A percentile compares a stretch with the other conserved stretches of the same genome.
phyloP scores from a whole-genome alignment of 2,888 invertebrate genomes.

The Hypselothyrea guttata region DNA sequence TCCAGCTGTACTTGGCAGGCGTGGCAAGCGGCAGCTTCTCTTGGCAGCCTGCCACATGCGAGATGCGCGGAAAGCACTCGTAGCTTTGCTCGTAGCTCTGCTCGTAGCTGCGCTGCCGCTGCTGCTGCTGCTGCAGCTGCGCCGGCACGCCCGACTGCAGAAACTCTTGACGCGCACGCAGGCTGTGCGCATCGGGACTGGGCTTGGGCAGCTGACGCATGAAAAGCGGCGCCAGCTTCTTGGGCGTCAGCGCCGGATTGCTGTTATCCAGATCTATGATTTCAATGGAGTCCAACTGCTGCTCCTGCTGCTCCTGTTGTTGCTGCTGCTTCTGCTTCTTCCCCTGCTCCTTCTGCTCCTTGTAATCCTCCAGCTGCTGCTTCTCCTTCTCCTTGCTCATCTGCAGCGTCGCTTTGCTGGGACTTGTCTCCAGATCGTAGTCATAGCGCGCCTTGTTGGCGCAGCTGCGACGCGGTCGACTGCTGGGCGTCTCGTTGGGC shows the following conservation, averaged over 20 bases:
- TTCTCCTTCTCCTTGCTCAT: too few species aligned
- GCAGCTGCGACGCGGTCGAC: conserved; percentile 78
- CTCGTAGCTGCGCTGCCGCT: conserved; percentile 76
- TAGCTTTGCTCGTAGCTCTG: conserved; percentile 67
- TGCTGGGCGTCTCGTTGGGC: conserved; percentile 47
- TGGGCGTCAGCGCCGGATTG: conserved; percentile 64
- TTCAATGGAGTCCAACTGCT: too few species aligned
- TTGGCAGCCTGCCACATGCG: conserved; percentile 83
- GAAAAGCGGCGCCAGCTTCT: conserved; percentile 89
- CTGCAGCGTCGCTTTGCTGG: conserved; percentile 53
- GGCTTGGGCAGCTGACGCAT: conserved; percentile 83
- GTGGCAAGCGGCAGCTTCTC: background rate
- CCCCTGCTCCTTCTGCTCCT: too few species aligned
- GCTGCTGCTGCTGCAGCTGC: conserved; percentile 84
- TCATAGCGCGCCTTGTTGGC: conserved; percentile 79
- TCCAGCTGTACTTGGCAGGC: background rate
- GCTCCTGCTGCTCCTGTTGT: too few species aligned
- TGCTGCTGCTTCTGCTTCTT: background rate
- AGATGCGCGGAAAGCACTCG: conserved; percentile 85
- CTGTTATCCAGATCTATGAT: conserved; percentile 75
- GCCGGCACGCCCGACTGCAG: conserved; percentile 88
- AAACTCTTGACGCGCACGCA: conserved; percentile 87
- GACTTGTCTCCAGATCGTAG: conserved; percentile 72
- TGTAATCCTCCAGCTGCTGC: too few species aligned
- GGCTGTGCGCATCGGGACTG: conserved; percentile 84